phyloP scores from a whole-genome alignment of 2,888 invertebrate genomes.

The Dusona sp. region DNA sequence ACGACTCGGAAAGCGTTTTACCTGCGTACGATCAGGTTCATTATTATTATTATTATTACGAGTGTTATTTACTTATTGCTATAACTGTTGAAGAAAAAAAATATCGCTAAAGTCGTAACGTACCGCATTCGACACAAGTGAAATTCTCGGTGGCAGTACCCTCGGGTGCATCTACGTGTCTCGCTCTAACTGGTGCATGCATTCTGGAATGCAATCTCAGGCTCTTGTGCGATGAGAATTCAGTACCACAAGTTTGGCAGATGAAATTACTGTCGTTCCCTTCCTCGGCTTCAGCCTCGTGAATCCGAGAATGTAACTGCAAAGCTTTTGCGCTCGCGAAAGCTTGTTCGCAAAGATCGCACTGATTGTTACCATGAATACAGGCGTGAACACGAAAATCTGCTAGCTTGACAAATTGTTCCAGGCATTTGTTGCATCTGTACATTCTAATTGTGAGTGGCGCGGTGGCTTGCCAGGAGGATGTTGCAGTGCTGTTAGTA shows the following conservation, averaged over 20 bases:
- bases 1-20: conserved; percentile 84
- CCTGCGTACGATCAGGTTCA: conserved; percentile 70
- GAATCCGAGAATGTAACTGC: conserved; percentile 87
- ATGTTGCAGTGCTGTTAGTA: not conserved
- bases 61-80: not conserved
- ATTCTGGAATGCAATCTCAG: conserved; percentile 90
- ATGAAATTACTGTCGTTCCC: conserved; percentile 83
- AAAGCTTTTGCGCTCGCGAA: conserved; percentile 86
- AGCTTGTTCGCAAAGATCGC: conserved; percentile 80
- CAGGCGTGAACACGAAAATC: conserved; percentile 85
- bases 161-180: conserved; percentile 84
- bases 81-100: not conserved
- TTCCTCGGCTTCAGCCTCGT: conserved; percentile 75
- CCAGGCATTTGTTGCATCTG: conserved; percentile 85
- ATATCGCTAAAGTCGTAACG: conserved; percentile 72
- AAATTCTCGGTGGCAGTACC: conserved; percentile 80
- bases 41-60: conserved; percentile 1
- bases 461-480: conserved; percentile 68
- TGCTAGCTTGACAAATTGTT: conserved; percentile 84
- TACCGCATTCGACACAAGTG: conserved; percentile 82
- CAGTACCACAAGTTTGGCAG: conserved; percentile 89
- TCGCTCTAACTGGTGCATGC: conserved; percentile 89
- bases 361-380: conserved; percentile 79
- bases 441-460: conserved; percentile 79
- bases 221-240: conserved; percentile 88